Conservation (phyloP, 2,888 invertebrate species). For the Chouioia cunea region DNA sequence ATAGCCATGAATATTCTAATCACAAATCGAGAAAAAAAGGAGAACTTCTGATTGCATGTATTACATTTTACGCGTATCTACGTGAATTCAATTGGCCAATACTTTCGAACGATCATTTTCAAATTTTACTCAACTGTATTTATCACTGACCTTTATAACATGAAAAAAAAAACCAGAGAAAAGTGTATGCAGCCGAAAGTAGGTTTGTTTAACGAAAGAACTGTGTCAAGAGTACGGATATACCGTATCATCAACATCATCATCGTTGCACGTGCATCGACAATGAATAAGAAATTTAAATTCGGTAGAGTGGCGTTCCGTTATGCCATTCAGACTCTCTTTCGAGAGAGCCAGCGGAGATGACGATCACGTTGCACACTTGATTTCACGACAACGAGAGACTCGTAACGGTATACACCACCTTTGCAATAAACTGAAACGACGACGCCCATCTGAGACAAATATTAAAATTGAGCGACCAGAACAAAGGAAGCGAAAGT, state of each 20-base stretch:
- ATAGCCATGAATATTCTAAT: no score
- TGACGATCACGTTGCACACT: constrained; percentile 13
- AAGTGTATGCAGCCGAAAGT: constrained; percentile 29
- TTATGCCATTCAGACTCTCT: constrained; percentile 22
- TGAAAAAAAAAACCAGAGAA: constrained; percentile 18
- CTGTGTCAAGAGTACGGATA: constrained; percentile 33
- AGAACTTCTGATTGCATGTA: background rate
- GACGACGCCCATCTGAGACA: background rate
- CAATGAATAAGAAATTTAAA: constrained; percentile 1
- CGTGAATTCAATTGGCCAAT: background rate
- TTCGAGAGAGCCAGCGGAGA: background rate
- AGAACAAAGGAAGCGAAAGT: constrained; percentile 29
- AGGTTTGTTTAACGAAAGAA: constrained; percentile 34
- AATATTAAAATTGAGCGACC: constrained; percentile 11
- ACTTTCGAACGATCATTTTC: background rate
- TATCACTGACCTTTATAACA: constrained; percentile 5
- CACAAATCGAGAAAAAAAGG: background rate
- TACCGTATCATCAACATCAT: background rate
- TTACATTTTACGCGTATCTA: background rate
- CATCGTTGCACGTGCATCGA: constrained; percentile 4
- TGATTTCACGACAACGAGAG: constrained; percentile 18
- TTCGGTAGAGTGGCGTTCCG: constrained; percentile 8
- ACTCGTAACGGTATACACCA: constrained; percentile 24
- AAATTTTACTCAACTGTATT: constrained; percentile 27
- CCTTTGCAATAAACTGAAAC: background rate